A percentile compares a stretch with the other conserved stretches of the same genome.
phyloP scores from a whole-genome alignment of 2,888 invertebrate species.

The Ophraella communa region DNA sequence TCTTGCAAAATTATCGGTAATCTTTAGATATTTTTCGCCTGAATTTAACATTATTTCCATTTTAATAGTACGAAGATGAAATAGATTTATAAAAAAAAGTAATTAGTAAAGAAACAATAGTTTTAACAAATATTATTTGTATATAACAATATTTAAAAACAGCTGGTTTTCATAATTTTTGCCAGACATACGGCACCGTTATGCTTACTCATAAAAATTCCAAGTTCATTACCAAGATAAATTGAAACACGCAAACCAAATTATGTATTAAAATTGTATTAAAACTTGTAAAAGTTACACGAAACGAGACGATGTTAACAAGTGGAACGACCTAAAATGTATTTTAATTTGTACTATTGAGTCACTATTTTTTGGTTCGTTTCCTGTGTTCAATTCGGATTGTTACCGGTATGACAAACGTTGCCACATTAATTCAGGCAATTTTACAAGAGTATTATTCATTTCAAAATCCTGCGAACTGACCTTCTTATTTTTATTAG shows the following conservation, averaged over 20 bases:
- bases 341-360: constrained; percentile 19
- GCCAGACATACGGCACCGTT: background rate
- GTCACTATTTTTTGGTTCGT: constrained; percentile 11
- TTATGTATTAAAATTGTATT: background rate
- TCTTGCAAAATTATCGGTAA: too few species aligned
- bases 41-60: too few species aligned
- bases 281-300: background rate
- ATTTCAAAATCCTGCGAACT: background rate
- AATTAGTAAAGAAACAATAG: too few species aligned
- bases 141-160: background rate
- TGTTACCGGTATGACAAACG: constrained; percentile 11
- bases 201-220: background rate
- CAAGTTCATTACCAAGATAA: background rate
- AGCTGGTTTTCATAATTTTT: background rate
- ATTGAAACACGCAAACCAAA: background rate
- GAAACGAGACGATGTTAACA: background rate
- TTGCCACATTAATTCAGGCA: background rate
- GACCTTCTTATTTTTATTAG: too few species aligned
- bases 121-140: too few species aligned
- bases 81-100: too few species aligned
- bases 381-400: constrained; percentile 21
- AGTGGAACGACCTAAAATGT: constrained; percentile 24
- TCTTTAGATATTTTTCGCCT: too few species aligned
- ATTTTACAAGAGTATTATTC: background rate
- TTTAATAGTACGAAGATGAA: too few species aligned